A percentile compares a stretch with the other conserved stretches of the same genome.
These are phyloP conservation scores for human (Homo sapiens) DNA, from an alignment of 2,113 vertebrate species.

Conservation along the genomic window DNA sequence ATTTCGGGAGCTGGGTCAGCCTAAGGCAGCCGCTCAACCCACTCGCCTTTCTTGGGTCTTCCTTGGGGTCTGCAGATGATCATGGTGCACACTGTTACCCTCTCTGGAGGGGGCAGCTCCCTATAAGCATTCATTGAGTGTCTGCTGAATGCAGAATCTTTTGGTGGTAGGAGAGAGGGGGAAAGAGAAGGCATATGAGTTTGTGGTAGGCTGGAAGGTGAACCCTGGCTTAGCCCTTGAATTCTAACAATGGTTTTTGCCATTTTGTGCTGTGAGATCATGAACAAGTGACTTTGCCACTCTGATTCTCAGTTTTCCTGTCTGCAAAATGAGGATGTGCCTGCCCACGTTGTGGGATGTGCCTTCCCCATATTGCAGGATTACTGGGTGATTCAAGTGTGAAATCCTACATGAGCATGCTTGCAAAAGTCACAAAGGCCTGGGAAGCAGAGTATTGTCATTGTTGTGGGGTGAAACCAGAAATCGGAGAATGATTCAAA, in stretches of 20 bases:
- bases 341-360: not conserved
- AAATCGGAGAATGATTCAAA: not conserved
- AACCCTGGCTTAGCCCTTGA: not conserved
- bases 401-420: not conserved
- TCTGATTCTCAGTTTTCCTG: not conserved
- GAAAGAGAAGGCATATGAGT: not conserved
- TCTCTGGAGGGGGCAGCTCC: not conserved
- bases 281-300: not conserved
- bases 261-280: not conserved
- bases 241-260: not conserved
- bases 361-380: not conserved
- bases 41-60: not conserved
- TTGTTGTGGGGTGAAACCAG: not conserved
- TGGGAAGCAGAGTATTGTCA: fast-evolving
- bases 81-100: fast-evolving
- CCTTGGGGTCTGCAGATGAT: not conserved
- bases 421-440: not conserved
- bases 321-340: not conserved
- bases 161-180: not conserved
- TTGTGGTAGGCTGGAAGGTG: not conserved
- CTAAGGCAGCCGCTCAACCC: not conserved
- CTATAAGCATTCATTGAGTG: not conserved
- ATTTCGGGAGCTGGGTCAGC: not conserved
- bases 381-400: not conserved
- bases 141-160: not conserved